phyloP scores from a whole-genome alignment of 2,113 vertebrate genomes.

The Talpa occidentalis region DNA sequence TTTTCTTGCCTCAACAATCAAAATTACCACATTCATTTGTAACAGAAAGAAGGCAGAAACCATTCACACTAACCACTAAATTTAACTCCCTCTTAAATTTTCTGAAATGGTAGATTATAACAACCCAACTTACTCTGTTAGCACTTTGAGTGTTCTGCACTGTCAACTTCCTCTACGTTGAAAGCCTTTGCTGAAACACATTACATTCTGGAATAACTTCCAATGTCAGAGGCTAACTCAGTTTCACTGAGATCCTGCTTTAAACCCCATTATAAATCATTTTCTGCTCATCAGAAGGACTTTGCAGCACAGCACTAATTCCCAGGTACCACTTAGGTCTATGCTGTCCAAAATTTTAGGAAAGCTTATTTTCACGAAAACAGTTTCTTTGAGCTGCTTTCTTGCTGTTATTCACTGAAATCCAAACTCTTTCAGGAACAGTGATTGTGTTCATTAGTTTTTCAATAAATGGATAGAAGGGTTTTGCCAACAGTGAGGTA shows the following conservation, averaged over 20 bases:
- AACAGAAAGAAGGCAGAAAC: background rate
- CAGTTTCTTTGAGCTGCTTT: background rate
- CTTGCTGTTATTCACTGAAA: background rate
- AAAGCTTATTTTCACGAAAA: background rate
- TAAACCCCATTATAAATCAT: no score
- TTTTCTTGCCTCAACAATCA: background rate
- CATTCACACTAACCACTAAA: fast-evolving
- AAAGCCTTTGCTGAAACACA: background rate
- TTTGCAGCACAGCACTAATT: fast-evolving
- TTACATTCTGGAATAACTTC: background rate
- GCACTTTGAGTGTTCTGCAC: background rate
- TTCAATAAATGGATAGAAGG: background rate
- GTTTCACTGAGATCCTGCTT: background rate
- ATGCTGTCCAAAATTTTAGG: background rate
- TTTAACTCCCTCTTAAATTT: background rate
- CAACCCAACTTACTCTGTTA: background rate
- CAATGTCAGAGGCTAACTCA: background rate
- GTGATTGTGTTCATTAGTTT: background rate
- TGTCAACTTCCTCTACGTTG: background rate
- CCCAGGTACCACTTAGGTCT: fast-evolving
- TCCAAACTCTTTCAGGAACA: background rate
- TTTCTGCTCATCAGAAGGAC: no score
- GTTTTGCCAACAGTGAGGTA: background rate
- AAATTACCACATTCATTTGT: background rate
- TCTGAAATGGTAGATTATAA: background rate